Percentiles rank a stretch among this genome's conserved stretches.
Evolutionary conservation across 2,797 vertebrate genomes (phyloP).

Genomic region (Gallinago stenura): DNA sequence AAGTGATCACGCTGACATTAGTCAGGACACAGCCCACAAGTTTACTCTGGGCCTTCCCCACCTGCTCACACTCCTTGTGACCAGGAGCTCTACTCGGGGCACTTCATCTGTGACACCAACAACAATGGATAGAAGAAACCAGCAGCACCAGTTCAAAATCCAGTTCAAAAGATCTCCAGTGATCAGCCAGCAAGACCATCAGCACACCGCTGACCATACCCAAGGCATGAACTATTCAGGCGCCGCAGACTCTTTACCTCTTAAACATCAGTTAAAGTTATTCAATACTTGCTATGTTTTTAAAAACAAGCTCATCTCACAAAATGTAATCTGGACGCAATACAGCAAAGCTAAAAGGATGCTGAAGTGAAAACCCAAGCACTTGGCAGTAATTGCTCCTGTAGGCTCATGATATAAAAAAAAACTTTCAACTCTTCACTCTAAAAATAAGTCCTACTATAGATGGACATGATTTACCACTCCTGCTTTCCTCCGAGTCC

Average conservation of each 20-base stretch:
- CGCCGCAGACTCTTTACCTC: neutral
- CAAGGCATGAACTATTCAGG: neutral
- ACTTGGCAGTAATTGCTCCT: conserved; percentile 31
- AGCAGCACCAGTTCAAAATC: neutral
- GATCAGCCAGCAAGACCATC: neutral
- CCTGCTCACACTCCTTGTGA: neutral
- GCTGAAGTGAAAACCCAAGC: conserved; percentile 54
- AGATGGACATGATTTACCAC: neutral
- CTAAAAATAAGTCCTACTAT: conserved; percentile 22
- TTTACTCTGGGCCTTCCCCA: neutral
- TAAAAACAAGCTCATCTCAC: neutral
- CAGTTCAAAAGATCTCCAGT: neutral
- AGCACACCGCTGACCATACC: neutral
- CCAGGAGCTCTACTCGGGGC: neutral
- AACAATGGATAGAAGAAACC: neutral
- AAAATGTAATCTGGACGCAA: conserved; percentile 23
- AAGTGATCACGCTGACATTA: fast-evolving
- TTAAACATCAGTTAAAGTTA: neutral
- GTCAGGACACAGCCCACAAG: neutral
- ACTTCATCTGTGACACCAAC: neutral
- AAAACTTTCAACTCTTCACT: conserved; percentile 4
- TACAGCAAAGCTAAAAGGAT: conserved; percentile 35
- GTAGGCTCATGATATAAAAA: conserved; percentile 29
- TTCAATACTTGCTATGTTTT: neutral
- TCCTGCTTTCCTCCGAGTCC: neutral